Percentiles rank a stretch among this genome's conserved stretches.
Evolutionary conservation across 1,140 invertebrate genomes (phyloP).

Genomic region (Homarus americanus): DNA sequence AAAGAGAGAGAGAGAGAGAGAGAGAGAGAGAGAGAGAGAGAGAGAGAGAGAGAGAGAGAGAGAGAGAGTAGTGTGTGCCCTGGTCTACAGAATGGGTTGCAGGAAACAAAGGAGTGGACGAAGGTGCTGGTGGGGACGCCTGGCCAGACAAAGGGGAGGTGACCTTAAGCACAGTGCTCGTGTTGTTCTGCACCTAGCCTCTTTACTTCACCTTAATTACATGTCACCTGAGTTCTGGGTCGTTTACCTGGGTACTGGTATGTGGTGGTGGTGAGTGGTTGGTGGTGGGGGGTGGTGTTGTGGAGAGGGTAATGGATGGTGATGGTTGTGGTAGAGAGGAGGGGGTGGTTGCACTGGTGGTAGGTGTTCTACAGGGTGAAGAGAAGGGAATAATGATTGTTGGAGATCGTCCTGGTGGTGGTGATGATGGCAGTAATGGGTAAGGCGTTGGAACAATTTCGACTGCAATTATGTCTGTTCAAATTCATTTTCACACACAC

Average conservation of each 20-base stretch:
- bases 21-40: not conserved
- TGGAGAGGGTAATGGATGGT: not conserved
- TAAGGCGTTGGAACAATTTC: not conserved
- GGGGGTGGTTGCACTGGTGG: too few species aligned
- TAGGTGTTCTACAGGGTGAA: too few species aligned
- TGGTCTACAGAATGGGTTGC: not conserved
- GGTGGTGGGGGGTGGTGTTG: not conserved
- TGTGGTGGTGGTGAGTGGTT: not conserved
- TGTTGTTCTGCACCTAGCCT: not conserved
- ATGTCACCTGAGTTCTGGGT: not conserved
- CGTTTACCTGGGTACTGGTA: not conserved
- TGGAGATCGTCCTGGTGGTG: not conserved
- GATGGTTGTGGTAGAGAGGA: not conserved
- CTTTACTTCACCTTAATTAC: slow-evolving; percentile 3
- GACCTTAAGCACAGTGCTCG: not conserved
- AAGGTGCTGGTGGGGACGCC: not conserved
- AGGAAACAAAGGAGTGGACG: not conserved
- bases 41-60: slow-evolving; percentile 2
- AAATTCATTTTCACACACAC: too few species aligned
- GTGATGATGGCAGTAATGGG: not conserved
- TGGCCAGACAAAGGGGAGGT: not conserved
- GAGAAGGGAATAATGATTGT: too few species aligned
- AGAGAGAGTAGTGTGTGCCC: not conserved
- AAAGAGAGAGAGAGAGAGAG: not conserved
- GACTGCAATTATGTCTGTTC: too few species aligned